Evolutionary conservation across 1,140 invertebrate species (phyloP), one percentile per base, ranked within the genome.

Genomic region (Paralvinella palmiformis): DNA sequence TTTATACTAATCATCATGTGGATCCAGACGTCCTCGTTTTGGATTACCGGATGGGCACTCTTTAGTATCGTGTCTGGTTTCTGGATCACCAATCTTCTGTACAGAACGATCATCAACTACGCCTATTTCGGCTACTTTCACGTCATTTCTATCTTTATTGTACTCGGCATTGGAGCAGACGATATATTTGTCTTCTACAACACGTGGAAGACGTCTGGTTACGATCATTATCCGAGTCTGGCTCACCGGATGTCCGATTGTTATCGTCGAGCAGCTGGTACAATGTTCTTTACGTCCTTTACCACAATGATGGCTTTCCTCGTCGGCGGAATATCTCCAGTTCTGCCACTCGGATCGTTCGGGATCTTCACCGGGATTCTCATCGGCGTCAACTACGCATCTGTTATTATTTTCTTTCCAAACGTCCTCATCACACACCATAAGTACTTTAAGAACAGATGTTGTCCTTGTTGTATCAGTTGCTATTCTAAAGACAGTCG

Each of bases 381-480:
- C 52, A 68, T 76, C 0, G 55, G 59, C 3, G 62, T 76, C 0
- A 74, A 77, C 53, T 76, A 76, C 64, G 24, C 75, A 7, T 74
- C 70, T 57, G 73, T 75, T 2, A 65, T 77, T 2, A 22, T 70
- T 13, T 78, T 73, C 57, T 76, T 76, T 58, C 75, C 75, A 20
- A 63, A 69, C 2, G 69, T 72, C 7, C 68, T 77, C 22, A 17
- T 17, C 24, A 53, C 50, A 17, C 24, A 53, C 37, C 37, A 41
- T n/a, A 10, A 10, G 10, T 41, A 41, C n/a, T 41, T 41, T n/a
- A n/a, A n/a, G n/a, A n/a, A n/a, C n/a, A n/a, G n/a, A n/a, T n/a
- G n/a, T n/a, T n/a, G n/a, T n/a, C n/a, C n/a, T n/a, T n/a, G n/a
- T n/a, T n/a, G n/a, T n/a, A n/a, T n/a, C n/a, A n/a, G n/a, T n/a